These are phyloP conservation scores for Chelonia mydas DNA, from an alignment of 2,797 vertebrate genomes.

Conservation along the genomic window DNA sequence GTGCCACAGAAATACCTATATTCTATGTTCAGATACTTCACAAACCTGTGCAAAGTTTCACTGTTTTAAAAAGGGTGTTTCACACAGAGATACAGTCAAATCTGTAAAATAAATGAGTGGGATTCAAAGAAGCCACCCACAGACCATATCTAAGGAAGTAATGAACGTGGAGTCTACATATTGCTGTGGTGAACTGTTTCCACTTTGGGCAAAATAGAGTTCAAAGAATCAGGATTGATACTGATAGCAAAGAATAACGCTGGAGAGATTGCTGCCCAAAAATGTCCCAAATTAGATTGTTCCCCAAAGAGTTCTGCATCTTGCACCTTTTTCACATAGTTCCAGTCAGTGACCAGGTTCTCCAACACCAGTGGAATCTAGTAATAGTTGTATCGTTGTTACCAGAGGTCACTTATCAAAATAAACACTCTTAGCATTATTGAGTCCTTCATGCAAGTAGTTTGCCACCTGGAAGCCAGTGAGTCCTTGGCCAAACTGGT, in stretches of 20 bases:
- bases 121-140: background rate
- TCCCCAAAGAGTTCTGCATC: background rate
- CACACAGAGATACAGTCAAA: background rate
- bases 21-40: background rate
- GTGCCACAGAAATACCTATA: no score
- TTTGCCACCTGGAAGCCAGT: no score
- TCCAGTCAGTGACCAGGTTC: background rate
- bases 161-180: background rate
- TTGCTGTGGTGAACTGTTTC: background rate
- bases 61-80: background rate
- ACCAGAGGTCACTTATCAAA: background rate
- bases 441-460: no score
- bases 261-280: background rate
- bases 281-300: background rate
- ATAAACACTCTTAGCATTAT: no score
- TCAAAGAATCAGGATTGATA: background rate
- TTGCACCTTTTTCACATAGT: background rate
- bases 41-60: background rate
- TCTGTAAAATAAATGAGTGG: background rate
- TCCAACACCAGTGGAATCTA: background rate
- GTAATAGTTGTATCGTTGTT: background rate
- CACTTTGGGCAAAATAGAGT: background rate
- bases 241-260: background rate
- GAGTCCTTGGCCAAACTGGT: no score
- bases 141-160: background rate